These are phyloP conservation scores for Sciurus niger DNA, from an alignment of 2,113 vertebrate species.

Conservation along the genomic window DNA sequence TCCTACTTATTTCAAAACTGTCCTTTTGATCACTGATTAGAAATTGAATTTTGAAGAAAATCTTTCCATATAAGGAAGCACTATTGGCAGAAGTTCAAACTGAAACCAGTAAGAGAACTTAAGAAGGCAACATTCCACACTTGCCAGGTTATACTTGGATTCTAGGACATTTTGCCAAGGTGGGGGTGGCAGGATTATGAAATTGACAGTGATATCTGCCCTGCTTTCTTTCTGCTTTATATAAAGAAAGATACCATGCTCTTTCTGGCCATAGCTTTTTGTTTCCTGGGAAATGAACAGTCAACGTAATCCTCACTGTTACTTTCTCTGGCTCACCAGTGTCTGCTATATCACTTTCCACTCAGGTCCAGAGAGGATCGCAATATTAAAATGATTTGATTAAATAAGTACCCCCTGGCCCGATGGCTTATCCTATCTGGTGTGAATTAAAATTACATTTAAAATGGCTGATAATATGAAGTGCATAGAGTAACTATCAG, in stretches of 20 bases:
- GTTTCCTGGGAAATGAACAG: background rate
- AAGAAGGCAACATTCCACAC: background rate
- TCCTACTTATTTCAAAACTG: background rate
- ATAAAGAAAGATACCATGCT: background rate
- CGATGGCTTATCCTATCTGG: conserved; percentile 3
- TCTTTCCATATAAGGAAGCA: background rate
- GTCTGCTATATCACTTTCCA: background rate
- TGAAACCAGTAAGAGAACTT: background rate
- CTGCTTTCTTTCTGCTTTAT: background rate
- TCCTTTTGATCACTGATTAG: background rate
- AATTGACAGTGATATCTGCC: background rate
- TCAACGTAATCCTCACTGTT: background rate
- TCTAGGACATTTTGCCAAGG: background rate
- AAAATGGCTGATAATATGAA: background rate
- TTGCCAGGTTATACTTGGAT: background rate
- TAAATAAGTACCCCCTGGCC: background rate
- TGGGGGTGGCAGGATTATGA: background rate
- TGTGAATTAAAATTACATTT: conserved; percentile 35
- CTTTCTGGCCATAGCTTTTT: background rate
- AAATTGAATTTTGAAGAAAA: conserved; percentile 51
- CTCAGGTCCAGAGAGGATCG: background rate
- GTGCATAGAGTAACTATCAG: background rate
- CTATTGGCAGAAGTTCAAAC: background rate
- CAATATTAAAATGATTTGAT: conserved; percentile 6
- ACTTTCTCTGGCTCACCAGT: background rate